phyloP scores from a whole-genome alignment of 2,888 invertebrate species.

The Brenthis ino region DNA sequence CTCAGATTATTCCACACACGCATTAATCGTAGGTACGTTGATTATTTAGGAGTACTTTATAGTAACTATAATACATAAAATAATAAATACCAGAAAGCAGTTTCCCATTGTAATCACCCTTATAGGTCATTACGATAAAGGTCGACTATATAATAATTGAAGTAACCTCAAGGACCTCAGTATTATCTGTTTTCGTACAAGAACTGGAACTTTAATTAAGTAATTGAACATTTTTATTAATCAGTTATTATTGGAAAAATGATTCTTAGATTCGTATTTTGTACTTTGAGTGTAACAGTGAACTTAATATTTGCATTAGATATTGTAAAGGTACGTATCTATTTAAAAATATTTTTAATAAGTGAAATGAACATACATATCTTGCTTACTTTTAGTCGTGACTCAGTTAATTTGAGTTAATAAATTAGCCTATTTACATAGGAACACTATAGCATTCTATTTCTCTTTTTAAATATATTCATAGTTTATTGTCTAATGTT shows the following conservation, averaged over 20 bases:
- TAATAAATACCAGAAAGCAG: neutral
- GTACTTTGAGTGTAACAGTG: neutral
- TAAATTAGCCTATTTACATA: too few relatives aligned
- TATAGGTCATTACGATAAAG: slow-evolving; percentile 11
- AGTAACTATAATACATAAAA: too few relatives aligned
- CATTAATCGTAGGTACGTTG: too few relatives aligned
- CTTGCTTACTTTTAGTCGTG: too few relatives aligned
- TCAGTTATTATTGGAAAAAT: neutral
- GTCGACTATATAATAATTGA: slow-evolving; percentile 22
- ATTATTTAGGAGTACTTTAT: too few relatives aligned
- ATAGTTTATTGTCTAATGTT: too few relatives aligned
- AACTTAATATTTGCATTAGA: slow-evolving; percentile 1
- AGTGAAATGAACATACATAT: too few relatives aligned
- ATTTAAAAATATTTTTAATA: neutral
- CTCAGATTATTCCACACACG: too few relatives aligned
- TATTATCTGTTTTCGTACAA: slow-evolving; percentile 16
- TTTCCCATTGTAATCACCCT: slow-evolving; percentile 1
- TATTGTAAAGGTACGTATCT: slow-evolving; percentile 4
- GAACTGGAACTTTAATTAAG: slow-evolving; percentile 6
- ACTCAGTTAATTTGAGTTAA: too few relatives aligned
- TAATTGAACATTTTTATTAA: neutral
- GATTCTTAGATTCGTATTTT: neutral
- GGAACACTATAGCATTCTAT: too few relatives aligned
- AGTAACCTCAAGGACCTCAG: slow-evolving; percentile 24
- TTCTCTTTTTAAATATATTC: too few relatives aligned